Evolutionary conservation across 2,797 vertebrate species (phyloP).

Genomic region (Dromococcyx pavoninus): DNA sequence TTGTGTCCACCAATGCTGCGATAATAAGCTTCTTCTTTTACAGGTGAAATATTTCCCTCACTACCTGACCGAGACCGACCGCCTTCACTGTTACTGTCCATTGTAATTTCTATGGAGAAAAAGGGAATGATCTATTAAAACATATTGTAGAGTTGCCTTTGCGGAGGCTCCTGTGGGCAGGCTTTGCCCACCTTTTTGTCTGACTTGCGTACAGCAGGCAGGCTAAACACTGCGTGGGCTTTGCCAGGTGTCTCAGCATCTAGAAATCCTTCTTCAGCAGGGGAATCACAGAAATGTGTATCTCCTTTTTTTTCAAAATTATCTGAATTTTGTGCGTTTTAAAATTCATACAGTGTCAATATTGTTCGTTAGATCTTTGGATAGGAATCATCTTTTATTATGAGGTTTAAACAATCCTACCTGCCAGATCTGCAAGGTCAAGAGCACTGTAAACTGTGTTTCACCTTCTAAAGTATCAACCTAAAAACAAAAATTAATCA

Average conservation of each 20-base stretch:
- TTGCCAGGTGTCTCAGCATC: not conserved
- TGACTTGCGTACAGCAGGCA: not conserved
- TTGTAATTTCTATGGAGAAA: slow-evolving; percentile 90
- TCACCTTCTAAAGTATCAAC: slow-evolving; percentile 55
- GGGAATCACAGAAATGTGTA: not conserved
- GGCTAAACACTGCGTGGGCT: not conserved
- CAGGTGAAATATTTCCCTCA: slow-evolving; percentile 91
- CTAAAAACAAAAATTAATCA: slow-evolving; percentile 30
- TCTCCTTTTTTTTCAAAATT: not conserved
- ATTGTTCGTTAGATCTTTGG: not conserved
- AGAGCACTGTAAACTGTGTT: slow-evolving; percentile 42
- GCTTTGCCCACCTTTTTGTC: not conserved
- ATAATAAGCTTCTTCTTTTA: slow-evolving; percentile 91
- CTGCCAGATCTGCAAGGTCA: slow-evolving; percentile 53
- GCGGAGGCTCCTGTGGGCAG: not conserved
- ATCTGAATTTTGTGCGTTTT: not conserved
- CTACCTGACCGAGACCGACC: slow-evolving; percentile 78
- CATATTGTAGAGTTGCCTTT: slow-evolving; percentile 70
- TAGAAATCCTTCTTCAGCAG: not conserved
- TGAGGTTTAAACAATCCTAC: slow-evolving; percentile 43
- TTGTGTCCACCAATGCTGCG: slow-evolving; percentile 86
- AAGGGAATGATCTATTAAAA: slow-evolving; percentile 73
- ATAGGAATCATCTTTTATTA: not conserved
- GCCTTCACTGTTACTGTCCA: slow-evolving; percentile 95
- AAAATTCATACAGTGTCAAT: not conserved